Evolutionary conservation across 2,888 invertebrate genomes (phyloP), one percentile per base, ranked within the genome.

Genomic region (Oligia fasciuncula): DNA sequence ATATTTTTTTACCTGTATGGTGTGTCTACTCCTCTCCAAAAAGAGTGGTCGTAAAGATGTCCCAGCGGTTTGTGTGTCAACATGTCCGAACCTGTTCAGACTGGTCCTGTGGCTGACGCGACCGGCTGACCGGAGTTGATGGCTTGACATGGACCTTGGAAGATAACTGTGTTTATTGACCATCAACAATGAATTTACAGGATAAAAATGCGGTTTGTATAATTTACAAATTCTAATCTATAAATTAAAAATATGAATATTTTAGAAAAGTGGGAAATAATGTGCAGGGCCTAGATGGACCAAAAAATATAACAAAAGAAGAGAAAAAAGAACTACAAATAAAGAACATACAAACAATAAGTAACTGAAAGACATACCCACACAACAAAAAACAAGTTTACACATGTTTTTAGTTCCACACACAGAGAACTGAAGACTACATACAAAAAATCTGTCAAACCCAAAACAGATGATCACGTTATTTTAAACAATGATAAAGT

Each of bases 81-180:
- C 87, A 80, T 63, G 87, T 85, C 71, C 67, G 49, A 76, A 89
- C 89, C 51, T 71, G 89, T 87, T 71, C 54, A 11, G 75, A 89
- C 87, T 72, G 78, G 87, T 85, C 75, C 62, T 35, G 63, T 13
- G 67, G 14, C 46, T 14, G 78, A 57, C 62, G 43, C 19, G 65
- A 17, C 14, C 23, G 85, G 57, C 78, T 51, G 54, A 40, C 29
- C 14, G 73, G 60, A 69, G 13, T 3, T 17, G 40, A 17, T 4
- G 6, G 70, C 40, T 49, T 57, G 17, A 73, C 65, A 29, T 54
- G 65, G 13, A 35, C 57, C 23, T 60, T 46, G 6, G 35, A 29
- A 73, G 40, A 57, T 79, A 74, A 79, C 85, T 87, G 84, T 74
- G 35, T 40, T 73, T 77, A 63, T 29, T 77, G 67, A 49, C 54